Conservation (phyloP, 2,888 invertebrate species). For the Elysia crispata region DNA sequence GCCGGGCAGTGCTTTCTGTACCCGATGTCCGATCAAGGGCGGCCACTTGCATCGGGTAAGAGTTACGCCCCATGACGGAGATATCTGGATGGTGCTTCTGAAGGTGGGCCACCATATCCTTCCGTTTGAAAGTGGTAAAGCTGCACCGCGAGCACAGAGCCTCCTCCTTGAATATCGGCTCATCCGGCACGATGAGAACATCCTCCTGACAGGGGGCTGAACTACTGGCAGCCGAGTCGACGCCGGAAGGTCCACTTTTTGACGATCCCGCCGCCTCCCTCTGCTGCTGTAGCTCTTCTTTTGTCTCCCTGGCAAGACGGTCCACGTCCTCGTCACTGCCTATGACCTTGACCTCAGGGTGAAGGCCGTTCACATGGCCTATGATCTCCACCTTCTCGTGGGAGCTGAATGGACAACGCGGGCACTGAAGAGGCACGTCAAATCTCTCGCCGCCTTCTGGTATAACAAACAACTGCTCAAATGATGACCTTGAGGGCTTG, state of each 20-base stretch:
- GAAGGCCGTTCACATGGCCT: conserved; percentile 49
- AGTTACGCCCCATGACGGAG: conserved; percentile 54
- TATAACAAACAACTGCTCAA: conserved; percentile 51
- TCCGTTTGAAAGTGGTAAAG: conserved; percentile 51
- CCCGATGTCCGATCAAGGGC: conserved; percentile 37
- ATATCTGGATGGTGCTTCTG: conserved; percentile 54
- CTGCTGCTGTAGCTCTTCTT: conserved; percentile 23
- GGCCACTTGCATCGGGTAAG: conserved; percentile 51
- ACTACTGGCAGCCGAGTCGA: conserved; percentile 11
- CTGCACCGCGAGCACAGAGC: conserved; percentile 60
- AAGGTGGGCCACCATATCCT: conserved; percentile 54
- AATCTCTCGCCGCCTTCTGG: conserved; percentile 58
- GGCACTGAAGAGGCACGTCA: conserved; percentile 59
- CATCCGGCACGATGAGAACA: conserved; percentile 54
- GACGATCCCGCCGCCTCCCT: background rate
- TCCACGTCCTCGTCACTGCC: conserved; percentile 49
- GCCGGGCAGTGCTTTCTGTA: background rate
- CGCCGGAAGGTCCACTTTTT: background rate
- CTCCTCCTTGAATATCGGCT: conserved; percentile 53
- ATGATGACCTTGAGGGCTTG: background rate
- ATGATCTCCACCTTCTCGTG: conserved; percentile 51
- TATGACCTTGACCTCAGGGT: conserved; percentile 52
- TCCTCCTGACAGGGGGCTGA: conserved; percentile 48
- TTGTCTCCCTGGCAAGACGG: conserved; percentile 32
- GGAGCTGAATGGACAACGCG: conserved; percentile 59